Conservation (phyloP, 1,140 invertebrate species). For the Drosophila mauritiana region DNA sequence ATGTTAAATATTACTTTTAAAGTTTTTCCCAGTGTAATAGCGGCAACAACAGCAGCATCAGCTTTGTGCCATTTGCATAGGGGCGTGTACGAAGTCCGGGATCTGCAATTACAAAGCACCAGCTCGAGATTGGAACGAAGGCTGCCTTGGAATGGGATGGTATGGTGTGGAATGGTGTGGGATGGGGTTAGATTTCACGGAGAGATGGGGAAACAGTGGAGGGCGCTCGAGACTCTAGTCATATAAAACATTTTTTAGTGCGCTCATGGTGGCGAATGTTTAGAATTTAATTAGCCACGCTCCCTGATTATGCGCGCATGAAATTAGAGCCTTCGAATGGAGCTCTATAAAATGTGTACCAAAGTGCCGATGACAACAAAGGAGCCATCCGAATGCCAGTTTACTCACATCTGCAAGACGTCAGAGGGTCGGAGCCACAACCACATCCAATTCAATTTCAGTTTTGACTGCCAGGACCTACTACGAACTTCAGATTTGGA, state of each 20-base stretch:
- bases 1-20: neutral
- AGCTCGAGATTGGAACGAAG: slow-evolving; percentile 24
- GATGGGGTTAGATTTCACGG: neutral
- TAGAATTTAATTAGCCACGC: slow-evolving; percentile 82
- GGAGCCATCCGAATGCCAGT: neutral
- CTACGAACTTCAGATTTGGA: neutral
- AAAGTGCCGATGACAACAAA: slow-evolving; percentile 29
- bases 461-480: slow-evolving; percentile 3
- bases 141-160: neutral
- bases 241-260: slow-evolving; percentile 78
- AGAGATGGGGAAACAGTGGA: neutral
- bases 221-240: slow-evolving; percentile 27
- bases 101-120: slow-evolving; percentile 72
- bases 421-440: neutral
- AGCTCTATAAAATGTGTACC: slow-evolving; percentile 38
- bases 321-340: slow-evolving; percentile 58
- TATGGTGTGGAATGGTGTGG: neutral
- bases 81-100: slow-evolving; percentile 64
- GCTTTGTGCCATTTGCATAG: slow-evolving; percentile 71
- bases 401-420: slow-evolving; percentile 24
- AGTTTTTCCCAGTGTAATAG: slow-evolving; percentile 11
- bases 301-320: slow-evolving; percentile 68
- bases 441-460: slow-evolving; percentile 21
- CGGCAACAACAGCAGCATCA: slow-evolving; percentile 24
- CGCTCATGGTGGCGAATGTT: slow-evolving; percentile 66